Conservation (phyloP, 2,797 vertebrate genomes). For the Crypturellus tataupa region DNA sequence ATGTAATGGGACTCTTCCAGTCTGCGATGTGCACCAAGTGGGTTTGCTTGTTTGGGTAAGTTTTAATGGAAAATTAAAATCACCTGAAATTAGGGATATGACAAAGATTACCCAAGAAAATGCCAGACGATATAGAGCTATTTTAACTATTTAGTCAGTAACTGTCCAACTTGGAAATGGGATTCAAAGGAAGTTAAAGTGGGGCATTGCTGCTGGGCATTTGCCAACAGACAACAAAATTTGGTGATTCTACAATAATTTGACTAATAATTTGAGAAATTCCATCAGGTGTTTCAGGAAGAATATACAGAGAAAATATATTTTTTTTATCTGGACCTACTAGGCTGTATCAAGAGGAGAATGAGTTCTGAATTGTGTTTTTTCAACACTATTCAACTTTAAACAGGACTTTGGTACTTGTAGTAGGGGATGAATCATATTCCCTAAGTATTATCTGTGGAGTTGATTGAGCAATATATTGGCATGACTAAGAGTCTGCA, state of each 20-base stretch:
- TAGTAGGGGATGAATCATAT: constrained; percentile 1
- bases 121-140: rapidly evolving
- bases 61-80: background rate
- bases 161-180: background rate
- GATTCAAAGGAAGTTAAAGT: background rate
- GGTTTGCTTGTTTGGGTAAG: background rate
- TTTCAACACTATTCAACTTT: background rate
- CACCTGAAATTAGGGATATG: background rate
- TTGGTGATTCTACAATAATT: background rate
- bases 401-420: constrained; percentile 3
- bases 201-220: rapidly evolving
- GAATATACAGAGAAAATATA: background rate
- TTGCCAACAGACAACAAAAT: background rate
- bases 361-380: background rate
- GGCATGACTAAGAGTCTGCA: background rate
- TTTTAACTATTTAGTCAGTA: background rate
- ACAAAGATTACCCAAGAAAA: background rate
- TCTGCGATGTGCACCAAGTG: background rate
- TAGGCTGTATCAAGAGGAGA: background rate
- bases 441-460: background rate
- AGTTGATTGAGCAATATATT: constrained; percentile 24
- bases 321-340: background rate
- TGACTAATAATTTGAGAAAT: background rate
- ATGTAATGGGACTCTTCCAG: background rate
- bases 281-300: constrained; percentile 19